Evolutionary conservation across 2,888 invertebrate species (phyloP), one percentile per base, ranked within the genome.

Genomic region (Tridacna crocea): DNA sequence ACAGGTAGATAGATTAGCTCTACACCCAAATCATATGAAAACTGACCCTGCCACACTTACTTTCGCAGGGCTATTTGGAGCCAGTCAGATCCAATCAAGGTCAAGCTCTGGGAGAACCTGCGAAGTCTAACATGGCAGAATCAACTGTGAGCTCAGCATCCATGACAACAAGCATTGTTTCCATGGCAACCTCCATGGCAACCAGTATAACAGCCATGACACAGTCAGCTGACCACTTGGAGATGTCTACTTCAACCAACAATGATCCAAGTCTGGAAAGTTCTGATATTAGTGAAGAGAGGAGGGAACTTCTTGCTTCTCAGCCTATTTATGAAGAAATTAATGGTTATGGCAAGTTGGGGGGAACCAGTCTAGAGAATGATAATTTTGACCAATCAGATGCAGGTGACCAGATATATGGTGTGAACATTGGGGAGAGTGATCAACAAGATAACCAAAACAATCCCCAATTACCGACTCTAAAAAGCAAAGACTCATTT

Each of bases 241-340:
- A 80, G 76, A 66, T 72, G 46, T 55, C 75, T 13, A 78, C 47
- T 24, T 75, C 72, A 6, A 70, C 70, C 19, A 22, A 63, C 19
- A 75, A 79, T 61, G 76, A 76, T 19, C 70, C 72, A 26, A 65
- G 75, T 17, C 24, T 68, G 60, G 80, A 74, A 17, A 22, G 73
- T 10, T 63, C 80, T 3, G 87, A 88, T 46, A 79, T 90, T 55
- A 89, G 88, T 58, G 90, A 91, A 36, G 90, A 90, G 68, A 83
- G 92, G 51, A 65, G 89, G 47, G 77, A 79, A 10, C 72, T 92
- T 26, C 77, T 92, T 17, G 91, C 92, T 0, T 88, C 89, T 0
- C 92, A 92, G 80, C 92, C 92, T 22, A 92, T 92, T 63, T 92
- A 92, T 75, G 92, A 92, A 70, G 92, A 92, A 78, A 92, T 92